Percentiles rank a stretch among this genome's conserved stretches.
These are phyloP conservation scores for Atractosteus spatula DNA, from an alignment of 2,113 vertebrate species.

Conservation along the genomic window DNA sequence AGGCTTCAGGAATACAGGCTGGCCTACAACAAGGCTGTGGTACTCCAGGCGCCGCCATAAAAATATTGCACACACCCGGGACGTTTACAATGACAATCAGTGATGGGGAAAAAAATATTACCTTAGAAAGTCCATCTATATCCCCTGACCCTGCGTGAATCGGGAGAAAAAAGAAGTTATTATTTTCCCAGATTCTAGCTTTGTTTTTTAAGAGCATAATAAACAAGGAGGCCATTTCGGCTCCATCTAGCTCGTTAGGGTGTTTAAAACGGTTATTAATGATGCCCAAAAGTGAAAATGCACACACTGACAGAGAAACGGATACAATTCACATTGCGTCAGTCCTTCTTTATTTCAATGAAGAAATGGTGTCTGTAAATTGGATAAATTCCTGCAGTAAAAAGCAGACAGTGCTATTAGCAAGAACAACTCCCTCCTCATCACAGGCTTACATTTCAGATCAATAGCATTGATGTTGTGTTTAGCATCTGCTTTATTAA, in stretches of 20 bases:
- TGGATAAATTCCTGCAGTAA: constrained; percentile 4
- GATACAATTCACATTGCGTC: background rate
- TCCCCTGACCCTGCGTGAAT: constrained; percentile 84
- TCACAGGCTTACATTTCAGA: constrained; percentile 5
- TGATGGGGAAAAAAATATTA: constrained; percentile 47
- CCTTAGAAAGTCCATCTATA: constrained; percentile 98
- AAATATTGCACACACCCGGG: background rate
- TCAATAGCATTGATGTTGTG: constrained; percentile 9
- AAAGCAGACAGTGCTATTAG: background rate
- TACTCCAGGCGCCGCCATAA: background rate
- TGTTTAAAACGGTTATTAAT: too few relatives aligned
- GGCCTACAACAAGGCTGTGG: background rate
- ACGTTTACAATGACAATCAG: too few relatives aligned
- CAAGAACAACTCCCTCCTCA: constrained; percentile 3
- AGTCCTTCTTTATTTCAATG: background rate
- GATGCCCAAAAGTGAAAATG: background rate
- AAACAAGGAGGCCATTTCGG: too few relatives aligned
- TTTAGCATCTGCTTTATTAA: constrained; percentile 9
- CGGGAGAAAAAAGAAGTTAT: constrained; percentile 24
- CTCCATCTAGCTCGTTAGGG: too few relatives aligned
- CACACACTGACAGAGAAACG: background rate
- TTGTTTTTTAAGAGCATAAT: too few relatives aligned
- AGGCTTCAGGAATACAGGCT: background rate
- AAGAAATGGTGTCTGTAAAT: background rate
- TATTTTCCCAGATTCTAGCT: too few relatives aligned